Percentiles rank a stretch among this genome's conserved stretches.
These are phyloP conservation scores for Plectrocnemia conspersa DNA, from an alignment of 1,140 invertebrate species.

Conservation along the genomic window DNA sequence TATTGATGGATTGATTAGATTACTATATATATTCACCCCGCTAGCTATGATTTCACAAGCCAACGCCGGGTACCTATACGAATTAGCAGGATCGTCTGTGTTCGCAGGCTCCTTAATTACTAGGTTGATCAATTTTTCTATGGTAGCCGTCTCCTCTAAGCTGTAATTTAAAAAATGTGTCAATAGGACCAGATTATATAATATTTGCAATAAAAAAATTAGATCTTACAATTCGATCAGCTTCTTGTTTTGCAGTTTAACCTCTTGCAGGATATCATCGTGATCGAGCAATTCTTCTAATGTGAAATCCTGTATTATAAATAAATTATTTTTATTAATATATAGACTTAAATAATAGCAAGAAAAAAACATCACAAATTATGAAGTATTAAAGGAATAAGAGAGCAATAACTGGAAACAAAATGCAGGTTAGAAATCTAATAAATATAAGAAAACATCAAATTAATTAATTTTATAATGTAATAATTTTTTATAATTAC, in stretches of 20 bases:
- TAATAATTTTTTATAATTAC: no score
- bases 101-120: conserved; percentile 79
- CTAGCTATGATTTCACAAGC: conserved; percentile 88
- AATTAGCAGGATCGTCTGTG: conserved; percentile 68
- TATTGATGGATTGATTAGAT: no score
- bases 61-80: conserved; percentile 88
- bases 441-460: no score
- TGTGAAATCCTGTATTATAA: conserved; percentile 87
- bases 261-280: conserved; percentile 93
- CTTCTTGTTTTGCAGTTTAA: conserved; percentile 87
- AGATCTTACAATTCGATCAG: conserved; percentile 84
- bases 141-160: conserved; percentile 74
- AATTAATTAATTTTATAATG: no score
- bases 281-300: conserved; percentile 87
- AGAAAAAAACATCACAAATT: no score
- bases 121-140: conserved; percentile 80
- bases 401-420: no score
- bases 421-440: no score
- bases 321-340: no score
- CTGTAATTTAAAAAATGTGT: conserved; percentile 53
- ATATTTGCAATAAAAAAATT: conserved; percentile 7
- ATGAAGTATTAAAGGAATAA: no score
- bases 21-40: conserved; percentile 34
- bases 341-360: no score
- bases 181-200: not conserved